Base-by-base conservation (phyloP, 2,113 vertebrate species). In the Callipepla californica region DNA sequence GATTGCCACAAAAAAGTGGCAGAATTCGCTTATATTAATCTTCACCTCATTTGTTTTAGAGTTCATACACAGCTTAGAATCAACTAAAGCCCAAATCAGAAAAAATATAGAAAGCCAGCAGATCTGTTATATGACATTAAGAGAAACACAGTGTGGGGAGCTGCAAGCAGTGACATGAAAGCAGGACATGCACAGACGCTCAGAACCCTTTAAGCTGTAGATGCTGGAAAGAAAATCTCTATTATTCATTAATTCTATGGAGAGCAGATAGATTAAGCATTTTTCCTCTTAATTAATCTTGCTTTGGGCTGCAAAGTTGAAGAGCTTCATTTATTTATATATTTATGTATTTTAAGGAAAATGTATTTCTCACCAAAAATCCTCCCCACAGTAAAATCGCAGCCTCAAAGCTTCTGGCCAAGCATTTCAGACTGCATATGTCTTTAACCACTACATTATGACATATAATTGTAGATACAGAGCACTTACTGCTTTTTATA, bases 231-330 rank as follows among this genome's bases (percentile, higher is more conserved):
- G 68, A 63, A 53, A 45, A 85, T 83, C 55, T 78, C 26, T 63
- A 34, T 80, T 83, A 88, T 61, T 92, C 82, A 91, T 91, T 92
- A 94, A 80, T 87, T 91, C 93, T 78, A 34, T 58, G n/a, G 72
- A 48, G n/a, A 94, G 73, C 57, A 83, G 72, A 83, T 2, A 94
- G 85, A 94, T 94, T 74, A 91, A 80, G 85, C 36, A 67, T 90
- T 93, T 92, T 86, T 20, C 72, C 26, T 75, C 74, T 88, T 95
- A 94, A 91, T 91, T 91, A 92, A 83, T 83, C 82, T 88, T 78
- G 79, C 94, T 80, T 18, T 42, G 40, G 82, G 91, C 89, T 80
- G 72, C 11, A 44, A 91, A 80, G 47, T 68, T 17, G 61, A 73
- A 87, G 55, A 80, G 42, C 68, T 92, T 86, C 5, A 84, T 90